Evolutionary conservation across 2,797 vertebrate genomes (phyloP).

Genomic region (Labeo calbasu): DNA sequence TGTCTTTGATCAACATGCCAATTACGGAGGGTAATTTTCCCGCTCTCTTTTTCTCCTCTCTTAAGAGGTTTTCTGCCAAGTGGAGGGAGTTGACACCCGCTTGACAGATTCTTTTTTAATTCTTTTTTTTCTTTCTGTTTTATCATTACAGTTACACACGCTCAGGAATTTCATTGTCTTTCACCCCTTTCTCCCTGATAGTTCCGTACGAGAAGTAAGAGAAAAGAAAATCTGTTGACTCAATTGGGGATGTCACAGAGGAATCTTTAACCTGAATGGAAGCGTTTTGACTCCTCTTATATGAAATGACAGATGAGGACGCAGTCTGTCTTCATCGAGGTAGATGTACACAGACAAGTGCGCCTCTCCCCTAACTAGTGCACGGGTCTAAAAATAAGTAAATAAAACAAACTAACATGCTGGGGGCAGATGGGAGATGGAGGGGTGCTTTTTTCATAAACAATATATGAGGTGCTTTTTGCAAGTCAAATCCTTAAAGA

Average conservation of each 20-base stretch:
- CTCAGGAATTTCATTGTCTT: constrained; percentile 87
- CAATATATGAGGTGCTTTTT: constrained; percentile 99
- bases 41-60: constrained; percentile 80
- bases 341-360: constrained; percentile 93
- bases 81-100: constrained; percentile 89
- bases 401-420: constrained; percentile 83
- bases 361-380: constrained; percentile 89
- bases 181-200: constrained; percentile 77
- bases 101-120: constrained; percentile 87
- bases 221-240: constrained; percentile 89
- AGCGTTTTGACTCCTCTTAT: constrained; percentile 95
- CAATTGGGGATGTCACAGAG: constrained; percentile 95
- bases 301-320: constrained; percentile 96
- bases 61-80: constrained; percentile 80
- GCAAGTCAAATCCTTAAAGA: constrained; percentile 95
- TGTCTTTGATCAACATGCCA: constrained; percentile 92
- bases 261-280: constrained; percentile 97
- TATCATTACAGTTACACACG: constrained; percentile 82
- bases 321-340: constrained; percentile 92
- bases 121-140: constrained; percentile 77
- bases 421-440: constrained; percentile 73
- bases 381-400: constrained; percentile 96
- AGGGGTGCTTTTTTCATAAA: constrained; percentile 85
- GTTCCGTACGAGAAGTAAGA: constrained; percentile 70
- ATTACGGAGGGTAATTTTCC: constrained; percentile 93